Percentiles rank a stretch among this genome's conserved stretches.
Conservation (phyloP, 2,113 vertebrate species). For the Artemisiospiza belli region DNA sequence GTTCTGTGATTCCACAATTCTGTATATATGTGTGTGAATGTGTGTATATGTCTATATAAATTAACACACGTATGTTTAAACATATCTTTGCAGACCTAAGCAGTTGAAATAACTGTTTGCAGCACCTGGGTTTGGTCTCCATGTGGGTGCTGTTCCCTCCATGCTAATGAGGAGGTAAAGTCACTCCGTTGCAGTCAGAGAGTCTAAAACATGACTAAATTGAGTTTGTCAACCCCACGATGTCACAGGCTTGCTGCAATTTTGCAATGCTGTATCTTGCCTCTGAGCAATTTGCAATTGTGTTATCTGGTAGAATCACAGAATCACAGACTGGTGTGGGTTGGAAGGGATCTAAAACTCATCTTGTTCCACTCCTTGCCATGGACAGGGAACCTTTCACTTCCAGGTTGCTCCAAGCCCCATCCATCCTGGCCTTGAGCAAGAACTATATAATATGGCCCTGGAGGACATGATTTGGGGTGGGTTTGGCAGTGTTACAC, state of each 20-base stretch:
- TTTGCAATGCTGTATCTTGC: background rate
- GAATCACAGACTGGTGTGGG: background rate
- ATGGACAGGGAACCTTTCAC: background rate
- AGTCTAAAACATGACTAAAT: rapidly evolving
- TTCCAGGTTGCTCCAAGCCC: background rate
- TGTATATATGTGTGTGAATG: rapidly evolving
- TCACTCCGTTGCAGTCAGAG: background rate
- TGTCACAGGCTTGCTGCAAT: background rate
- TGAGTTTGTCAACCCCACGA: rapidly evolving
- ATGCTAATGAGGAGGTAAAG: background rate
- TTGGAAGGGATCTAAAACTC: background rate
- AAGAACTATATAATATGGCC: background rate
- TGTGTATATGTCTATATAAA: rapidly evolving
- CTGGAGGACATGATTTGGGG: background rate
- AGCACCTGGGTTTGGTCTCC: background rate
- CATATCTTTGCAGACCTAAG: rapidly evolving
- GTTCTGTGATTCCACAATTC: background rate
- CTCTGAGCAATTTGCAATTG: background rate
- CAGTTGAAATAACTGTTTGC: background rate
- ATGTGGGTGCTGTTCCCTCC: background rate
- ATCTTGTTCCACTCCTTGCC: background rate
- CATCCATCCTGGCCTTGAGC: rapidly evolving
- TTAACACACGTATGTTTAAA: rapidly evolving
- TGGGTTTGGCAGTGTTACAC: background rate
- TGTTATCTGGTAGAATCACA: background rate